Evolutionary conservation across 2,113 vertebrate species (phyloP).

Genomic region (Labeo rohita): DNA sequence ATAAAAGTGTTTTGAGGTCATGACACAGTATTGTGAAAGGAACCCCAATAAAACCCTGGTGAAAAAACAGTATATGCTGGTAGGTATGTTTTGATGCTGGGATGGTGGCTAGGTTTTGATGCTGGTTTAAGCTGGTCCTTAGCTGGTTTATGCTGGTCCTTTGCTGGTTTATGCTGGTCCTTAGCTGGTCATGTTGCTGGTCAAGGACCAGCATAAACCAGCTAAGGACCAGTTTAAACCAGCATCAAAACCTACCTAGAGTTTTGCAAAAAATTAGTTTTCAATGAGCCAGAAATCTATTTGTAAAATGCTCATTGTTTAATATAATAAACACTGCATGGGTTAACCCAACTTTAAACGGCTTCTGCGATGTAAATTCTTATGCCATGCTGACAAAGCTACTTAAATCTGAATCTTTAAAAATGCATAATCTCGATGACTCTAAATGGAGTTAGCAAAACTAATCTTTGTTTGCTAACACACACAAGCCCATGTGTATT

Average conservation of each 20-base stretch:
- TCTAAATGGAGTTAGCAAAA: neutral
- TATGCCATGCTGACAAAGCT: neutral
- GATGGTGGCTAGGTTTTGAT: too few relatives aligned
- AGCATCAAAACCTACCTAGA: too few relatives aligned
- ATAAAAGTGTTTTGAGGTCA: neutral
- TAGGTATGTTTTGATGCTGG: too few relatives aligned
- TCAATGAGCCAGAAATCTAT: neutral
- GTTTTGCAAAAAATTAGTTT: neutral
- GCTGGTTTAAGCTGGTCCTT: too few relatives aligned
- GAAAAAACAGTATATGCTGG: too few relatives aligned
- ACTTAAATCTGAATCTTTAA: neutral
- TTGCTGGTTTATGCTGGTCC: too few relatives aligned
- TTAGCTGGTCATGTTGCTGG: too few relatives aligned
- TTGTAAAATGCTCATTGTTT: neutral
- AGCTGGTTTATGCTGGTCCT: too few relatives aligned
- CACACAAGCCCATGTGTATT: neutral
- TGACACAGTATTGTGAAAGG: neutral
- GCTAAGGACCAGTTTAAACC: too few relatives aligned
- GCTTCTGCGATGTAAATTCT: neutral
- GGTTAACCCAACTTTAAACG: neutral
- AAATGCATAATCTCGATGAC: neutral
- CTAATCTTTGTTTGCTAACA: neutral
- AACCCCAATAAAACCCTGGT: too few relatives aligned
- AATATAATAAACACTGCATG: neutral
- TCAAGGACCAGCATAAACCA: too few relatives aligned